These are phyloP conservation scores for Nanger granti DNA, from an alignment of 2,113 vertebrate species.

Conservation along the genomic window DNA sequence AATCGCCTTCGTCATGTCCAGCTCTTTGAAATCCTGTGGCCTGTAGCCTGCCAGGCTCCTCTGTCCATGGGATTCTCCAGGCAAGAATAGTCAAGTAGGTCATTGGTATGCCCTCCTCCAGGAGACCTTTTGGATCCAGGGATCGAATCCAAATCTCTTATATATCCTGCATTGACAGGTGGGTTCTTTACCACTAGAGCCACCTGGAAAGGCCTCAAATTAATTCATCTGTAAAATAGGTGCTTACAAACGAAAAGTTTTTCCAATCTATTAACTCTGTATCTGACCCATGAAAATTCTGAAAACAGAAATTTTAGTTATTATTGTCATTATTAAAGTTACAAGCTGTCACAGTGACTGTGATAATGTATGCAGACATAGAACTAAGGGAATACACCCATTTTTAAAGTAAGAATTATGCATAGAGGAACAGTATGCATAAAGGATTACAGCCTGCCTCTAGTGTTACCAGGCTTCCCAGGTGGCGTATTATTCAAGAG, in stretches of 20 bases:
- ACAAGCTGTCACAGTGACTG: not conserved
- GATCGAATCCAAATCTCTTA: not conserved
- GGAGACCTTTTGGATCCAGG: not conserved
- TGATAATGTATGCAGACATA: not conserved
- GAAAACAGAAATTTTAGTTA: not conserved
- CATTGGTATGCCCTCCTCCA: not conserved
- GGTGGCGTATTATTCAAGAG: not conserved
- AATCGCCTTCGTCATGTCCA: not conserved
- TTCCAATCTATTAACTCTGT: not conserved
- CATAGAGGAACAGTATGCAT: not conserved
- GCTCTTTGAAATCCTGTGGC: not conserved
- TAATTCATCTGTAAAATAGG: not conserved
- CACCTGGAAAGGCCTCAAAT: not conserved
- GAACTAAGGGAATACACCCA: not conserved
- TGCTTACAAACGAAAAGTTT: not conserved
- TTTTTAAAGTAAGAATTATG: not conserved
- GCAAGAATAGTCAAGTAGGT: not conserved
- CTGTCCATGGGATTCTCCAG: not conserved
- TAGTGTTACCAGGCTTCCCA: not conserved
- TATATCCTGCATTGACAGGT: not conserved
- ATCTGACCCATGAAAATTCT: not conserved
- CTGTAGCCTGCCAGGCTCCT: not conserved
- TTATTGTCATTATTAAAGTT: not conserved
- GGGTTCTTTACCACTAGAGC: not conserved
- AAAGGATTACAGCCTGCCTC: not conserved